These are phyloP conservation scores for Clarias laeviceps DNA, from an alignment of 2,797 vertebrate species.

Conservation along the genomic window DNA sequence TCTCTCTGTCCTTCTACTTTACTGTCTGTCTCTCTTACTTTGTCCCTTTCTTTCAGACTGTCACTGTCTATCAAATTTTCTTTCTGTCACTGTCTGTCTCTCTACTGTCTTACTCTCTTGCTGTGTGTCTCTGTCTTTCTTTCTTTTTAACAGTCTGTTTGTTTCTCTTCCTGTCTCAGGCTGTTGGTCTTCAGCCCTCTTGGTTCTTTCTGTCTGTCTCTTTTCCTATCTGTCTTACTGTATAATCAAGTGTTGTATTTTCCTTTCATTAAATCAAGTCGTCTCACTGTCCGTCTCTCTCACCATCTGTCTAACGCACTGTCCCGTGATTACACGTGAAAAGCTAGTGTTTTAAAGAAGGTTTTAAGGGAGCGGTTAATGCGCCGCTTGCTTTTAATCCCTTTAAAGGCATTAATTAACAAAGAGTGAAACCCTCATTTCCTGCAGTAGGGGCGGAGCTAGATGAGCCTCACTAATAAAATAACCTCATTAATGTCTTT, in stretches of 20 bases:
- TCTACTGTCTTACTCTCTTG: neutral
- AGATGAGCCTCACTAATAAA: conserved; percentile 80
- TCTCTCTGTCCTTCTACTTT: neutral
- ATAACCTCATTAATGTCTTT: conserved; percentile 97
- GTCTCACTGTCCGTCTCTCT: neutral
- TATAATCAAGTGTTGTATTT: conserved; percentile 59
- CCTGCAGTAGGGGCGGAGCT: conserved; percentile 63
- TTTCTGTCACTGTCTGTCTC: neutral
- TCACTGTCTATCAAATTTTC: neutral
- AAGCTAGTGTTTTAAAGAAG: conserved; percentile 78
- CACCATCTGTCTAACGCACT: conserved; percentile 61
- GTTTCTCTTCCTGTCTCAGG: neutral
- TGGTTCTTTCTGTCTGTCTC: neutral
- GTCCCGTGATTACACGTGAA: conserved; percentile 89
- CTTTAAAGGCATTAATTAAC: conserved; percentile 93
- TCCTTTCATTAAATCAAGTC: conserved; percentile 86
- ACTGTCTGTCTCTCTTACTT: neutral
- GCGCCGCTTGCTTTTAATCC: conserved; percentile 88
- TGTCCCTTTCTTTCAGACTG: neutral
- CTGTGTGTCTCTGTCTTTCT: neutral
- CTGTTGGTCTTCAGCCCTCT: neutral
- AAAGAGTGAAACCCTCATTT: conserved; percentile 95
- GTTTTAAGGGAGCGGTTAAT: conserved; percentile 92
- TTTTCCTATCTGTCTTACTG: neutral
- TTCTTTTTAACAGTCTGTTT: neutral